Percentiles rank a stretch among this genome's conserved stretches.
Conservation (phyloP, 2,113 vertebrate species). For the Ammospiza caudacuta region DNA sequence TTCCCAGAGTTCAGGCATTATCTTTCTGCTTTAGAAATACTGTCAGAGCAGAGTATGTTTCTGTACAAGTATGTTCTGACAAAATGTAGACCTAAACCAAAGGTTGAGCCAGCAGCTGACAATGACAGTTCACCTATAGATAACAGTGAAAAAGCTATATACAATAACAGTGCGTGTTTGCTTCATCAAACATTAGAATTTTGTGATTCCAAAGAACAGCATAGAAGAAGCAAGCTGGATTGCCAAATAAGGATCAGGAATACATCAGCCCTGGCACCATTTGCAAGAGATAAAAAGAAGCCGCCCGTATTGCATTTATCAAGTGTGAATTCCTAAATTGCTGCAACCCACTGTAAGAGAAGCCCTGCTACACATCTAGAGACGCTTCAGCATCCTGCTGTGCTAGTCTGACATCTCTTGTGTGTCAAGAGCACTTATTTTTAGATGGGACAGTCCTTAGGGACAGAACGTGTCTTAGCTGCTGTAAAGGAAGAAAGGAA, state of each 20-base stretch:
- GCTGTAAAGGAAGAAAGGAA: conserved; percentile 43
- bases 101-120: not conserved
- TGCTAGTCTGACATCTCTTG: conserved; percentile 45
- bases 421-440: conserved; percentile 67
- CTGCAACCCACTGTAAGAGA: conserved; percentile 4
- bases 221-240: not conserved
- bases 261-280: conserved; percentile 3
- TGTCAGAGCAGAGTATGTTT: not conserved
- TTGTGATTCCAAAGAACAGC: not conserved
- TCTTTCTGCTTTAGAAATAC: not conserved
- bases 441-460: conserved; percentile 43
- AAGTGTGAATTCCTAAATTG: conserved; percentile 67
- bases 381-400: conserved; percentile 59
- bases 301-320: conserved; percentile 39
- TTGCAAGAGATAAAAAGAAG: conserved; percentile 52
- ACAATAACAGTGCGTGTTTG: not conserved
- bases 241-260: conserved; percentile 31
- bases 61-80: not conserved
- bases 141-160: not conserved
- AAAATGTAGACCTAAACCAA: not conserved
- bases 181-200: not conserved
- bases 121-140: not conserved
- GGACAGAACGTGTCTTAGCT: conserved; percentile 14
- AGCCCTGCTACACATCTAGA: conserved; percentile 35
- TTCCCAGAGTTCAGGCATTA: not conserved